Conservation (phyloP, 2,113 vertebrate genomes). For the Tursiops truncatus region DNA sequence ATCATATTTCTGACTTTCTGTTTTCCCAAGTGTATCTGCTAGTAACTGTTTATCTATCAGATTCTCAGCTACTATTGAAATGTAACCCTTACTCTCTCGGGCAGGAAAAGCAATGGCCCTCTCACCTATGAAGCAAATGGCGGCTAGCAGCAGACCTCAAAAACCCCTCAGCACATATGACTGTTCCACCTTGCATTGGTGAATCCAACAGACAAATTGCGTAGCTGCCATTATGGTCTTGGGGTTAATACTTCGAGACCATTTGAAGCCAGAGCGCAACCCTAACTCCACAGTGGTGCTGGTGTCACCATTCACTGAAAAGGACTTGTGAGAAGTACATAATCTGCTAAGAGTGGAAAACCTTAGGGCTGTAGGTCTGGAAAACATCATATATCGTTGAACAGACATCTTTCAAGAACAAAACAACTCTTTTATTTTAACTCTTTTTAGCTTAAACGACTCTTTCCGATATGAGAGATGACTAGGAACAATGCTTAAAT, state of each 20-base stretch:
- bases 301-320: neutral
- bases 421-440: neutral
- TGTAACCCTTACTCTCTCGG: neutral
- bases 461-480: neutral
- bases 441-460: neutral
- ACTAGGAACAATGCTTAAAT: neutral
- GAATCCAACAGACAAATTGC: neutral
- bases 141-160: neutral
- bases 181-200: neutral
- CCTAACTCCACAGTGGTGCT: neutral
- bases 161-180: neutral
- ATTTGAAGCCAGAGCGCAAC: neutral
- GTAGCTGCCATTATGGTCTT: neutral
- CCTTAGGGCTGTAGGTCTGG: neutral
- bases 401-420: neutral
- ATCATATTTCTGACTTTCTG: neutral
- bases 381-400: neutral
- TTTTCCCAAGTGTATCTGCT: neutral
- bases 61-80: conserved; percentile 26
- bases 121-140: neutral
- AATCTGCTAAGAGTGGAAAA: neutral
- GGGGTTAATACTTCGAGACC: neutral
- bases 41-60: neutral
- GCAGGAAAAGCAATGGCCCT: neutral
- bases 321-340: neutral